Base-by-base conservation (phyloP, 2,113 vertebrate genomes). In the Rostratula benghalensis region DNA sequence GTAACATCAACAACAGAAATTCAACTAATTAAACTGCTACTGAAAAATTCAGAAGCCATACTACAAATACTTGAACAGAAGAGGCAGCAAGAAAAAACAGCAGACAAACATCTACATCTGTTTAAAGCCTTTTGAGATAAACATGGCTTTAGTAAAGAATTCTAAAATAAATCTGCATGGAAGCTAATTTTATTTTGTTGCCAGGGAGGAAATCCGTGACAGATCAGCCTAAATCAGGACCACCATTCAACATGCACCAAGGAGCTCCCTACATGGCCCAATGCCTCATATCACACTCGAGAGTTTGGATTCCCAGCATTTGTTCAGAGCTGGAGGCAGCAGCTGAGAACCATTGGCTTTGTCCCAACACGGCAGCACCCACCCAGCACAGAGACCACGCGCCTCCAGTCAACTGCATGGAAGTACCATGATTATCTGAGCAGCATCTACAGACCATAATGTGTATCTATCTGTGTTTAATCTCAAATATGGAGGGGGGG, bases 1-100 rank as follows among this genome's bases (percentile, higher is more conserved):
- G 24, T 33, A 80, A 90, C 46, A 87, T n/a, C 54, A 91, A 87
- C 16, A 86, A 48, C 4, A 65, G 51, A 83, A 93, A 90, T 28
- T 33, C 45, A 92, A 64, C 51, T 41, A 74, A 81, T 70, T n/a
- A 70, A 69, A 35, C 11, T 24, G 10, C n/a, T 63, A 75, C 4
- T 60, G n/a, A 73, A 56, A 61, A 80, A 33, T 12, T 73, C 30
- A 73, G 57, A 93, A 83, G n/a, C 46, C 12, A 41, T 56, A 83
- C n/a, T 56, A 53, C 20, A 88, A 83, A 79, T 61, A 69, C 21
- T 65, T 57, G 13, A 87, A 81, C 33, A 76, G 18, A 43, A 63
- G 35, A 65, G 53, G 51, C 37, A 90, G 67, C n/a, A 41, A 80
- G 23, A 39, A 71, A 73, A 69, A 60, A 15, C 10, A 84, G 64